Percentiles rank a stretch among this genome's conserved stretches.
Conservation (phyloP, 1,140 invertebrate genomes). For the Drosophila pruinosa region DNA sequence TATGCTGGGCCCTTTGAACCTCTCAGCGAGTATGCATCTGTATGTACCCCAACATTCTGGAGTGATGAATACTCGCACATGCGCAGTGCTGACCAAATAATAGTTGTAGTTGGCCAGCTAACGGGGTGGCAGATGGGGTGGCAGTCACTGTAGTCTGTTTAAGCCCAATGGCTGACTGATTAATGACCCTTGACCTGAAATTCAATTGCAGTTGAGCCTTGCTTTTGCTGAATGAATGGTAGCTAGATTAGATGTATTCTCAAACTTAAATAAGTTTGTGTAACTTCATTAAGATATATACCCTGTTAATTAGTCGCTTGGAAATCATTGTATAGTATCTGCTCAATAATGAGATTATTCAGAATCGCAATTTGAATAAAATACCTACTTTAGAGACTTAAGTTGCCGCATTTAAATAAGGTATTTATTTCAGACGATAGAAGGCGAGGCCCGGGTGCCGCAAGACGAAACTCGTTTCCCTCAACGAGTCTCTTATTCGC, state of each 20-base stretch:
- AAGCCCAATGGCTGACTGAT: constrained; percentile 36
- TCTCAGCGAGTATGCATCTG: neutral
- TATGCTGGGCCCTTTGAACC: constrained; percentile 23
- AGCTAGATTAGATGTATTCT: neutral
- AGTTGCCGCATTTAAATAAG: constrained; percentile 6
- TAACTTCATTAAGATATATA: neutral
- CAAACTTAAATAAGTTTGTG: neutral
- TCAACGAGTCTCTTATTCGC: constrained; percentile 17
- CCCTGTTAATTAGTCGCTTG: neutral
- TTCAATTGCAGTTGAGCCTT: neutral
- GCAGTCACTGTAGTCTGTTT: neutral
- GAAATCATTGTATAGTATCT: neutral
- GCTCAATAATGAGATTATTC: constrained; percentile 22
- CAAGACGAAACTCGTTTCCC: constrained; percentile 49
- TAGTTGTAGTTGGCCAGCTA: neutral
- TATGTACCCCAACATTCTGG: constrained; percentile 8
- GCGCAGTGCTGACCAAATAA: constrained; percentile 32
- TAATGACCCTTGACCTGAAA: constrained; percentile 8
- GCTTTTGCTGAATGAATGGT: no score
- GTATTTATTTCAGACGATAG: constrained; percentile 2
- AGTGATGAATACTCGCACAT: constrained; percentile 50
- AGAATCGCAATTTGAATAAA: constrained; percentile 11
- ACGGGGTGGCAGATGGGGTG: constrained; percentile 7
- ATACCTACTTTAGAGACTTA: constrained; percentile 19
- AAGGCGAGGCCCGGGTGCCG: neutral